Evolutionary conservation across 2,888 invertebrate species (phyloP).

Genomic region (Chaitophorus viminalis): DNA sequence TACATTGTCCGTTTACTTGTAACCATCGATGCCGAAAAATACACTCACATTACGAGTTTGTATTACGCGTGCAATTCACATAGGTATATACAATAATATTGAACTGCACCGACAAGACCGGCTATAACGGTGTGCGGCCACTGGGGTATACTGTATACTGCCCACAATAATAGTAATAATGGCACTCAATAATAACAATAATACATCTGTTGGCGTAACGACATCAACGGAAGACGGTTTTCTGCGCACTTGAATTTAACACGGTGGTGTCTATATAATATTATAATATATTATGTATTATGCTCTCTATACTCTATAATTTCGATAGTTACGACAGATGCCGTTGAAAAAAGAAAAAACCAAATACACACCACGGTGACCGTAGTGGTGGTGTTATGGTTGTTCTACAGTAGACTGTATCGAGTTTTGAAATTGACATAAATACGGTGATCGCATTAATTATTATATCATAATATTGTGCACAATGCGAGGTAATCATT

Average conservation of each 20-base stretch:
- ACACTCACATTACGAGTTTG: not conserved
- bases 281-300: not conserved
- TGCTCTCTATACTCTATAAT: too few species aligned
- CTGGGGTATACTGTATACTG: not conserved
- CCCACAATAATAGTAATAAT: constrained; percentile 15
- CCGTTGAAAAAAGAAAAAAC: too few species aligned
- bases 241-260: constrained; percentile 32
- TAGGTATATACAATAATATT: too few species aligned
- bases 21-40: constrained; percentile 10
- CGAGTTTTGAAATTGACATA: too few species aligned
- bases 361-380: not conserved
- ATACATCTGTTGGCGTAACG: constrained; percentile 29
- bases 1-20: not conserved
- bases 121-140: constrained; percentile 18
- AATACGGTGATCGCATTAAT: too few species aligned
- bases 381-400: not conserved
- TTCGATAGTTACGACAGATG: constrained; percentile 9
- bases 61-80: not conserved
- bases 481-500: too few species aligned
- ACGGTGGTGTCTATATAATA: not conserved
- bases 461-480: too few species aligned
- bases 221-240: constrained; percentile 5
- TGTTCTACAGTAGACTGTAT: not conserved
- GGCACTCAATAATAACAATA: not conserved
- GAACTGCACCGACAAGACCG: not conserved